Base-by-base conservation (phyloP, 2,113 vertebrate genomes). In the Vulpes vulpes region DNA sequence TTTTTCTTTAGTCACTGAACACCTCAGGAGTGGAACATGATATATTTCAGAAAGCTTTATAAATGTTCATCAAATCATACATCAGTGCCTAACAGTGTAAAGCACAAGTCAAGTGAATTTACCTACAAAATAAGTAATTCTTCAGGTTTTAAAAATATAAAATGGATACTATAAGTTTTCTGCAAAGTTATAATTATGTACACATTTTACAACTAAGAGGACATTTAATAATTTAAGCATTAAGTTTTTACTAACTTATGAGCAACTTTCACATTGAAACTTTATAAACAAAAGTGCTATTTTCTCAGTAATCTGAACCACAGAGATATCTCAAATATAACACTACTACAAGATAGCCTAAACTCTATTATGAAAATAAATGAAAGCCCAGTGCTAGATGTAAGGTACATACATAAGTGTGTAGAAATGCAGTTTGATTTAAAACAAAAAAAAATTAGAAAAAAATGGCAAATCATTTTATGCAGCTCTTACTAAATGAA, bases 241-340 rank as follows among this genome's bases (percentile, higher is more conserved):
- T 71, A 90, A 74, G 2, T 59, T 78, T 91, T 38, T 43, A 78
- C 10, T 83, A 92, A 69, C 60, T 96, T 51, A 15, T 17, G 93
- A 92, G 43, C 67, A 89, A 96, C 15, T 93, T 95, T 53, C 43
- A 90, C 3, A 2, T 49, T 14, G 15, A 92, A 94, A 74, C 30
- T 55, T 91, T 62, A 1, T 76, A 80, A 94, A 53, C 5, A 35
- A 67, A 90, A 76, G 5, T n/a, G 17, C 8, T 80, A 83, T 74
- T 95, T 95, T 92, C 76, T 96, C 83, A 57, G 14, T 74, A 3
- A 90, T 64, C 25, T 76, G 49, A 95, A 94, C 16, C 22, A 94
- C 23, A 69, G 30, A 14, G 5, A 74, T 10, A 53, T 27, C 76
- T 82, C 90, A 89, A 73, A 92, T n/a, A 89, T 30, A 32, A 8